Percentiles rank a stretch among this genome's conserved stretches.
Conservation (phyloP, 2,113 vertebrate species). For the Scomber japonicus region DNA sequence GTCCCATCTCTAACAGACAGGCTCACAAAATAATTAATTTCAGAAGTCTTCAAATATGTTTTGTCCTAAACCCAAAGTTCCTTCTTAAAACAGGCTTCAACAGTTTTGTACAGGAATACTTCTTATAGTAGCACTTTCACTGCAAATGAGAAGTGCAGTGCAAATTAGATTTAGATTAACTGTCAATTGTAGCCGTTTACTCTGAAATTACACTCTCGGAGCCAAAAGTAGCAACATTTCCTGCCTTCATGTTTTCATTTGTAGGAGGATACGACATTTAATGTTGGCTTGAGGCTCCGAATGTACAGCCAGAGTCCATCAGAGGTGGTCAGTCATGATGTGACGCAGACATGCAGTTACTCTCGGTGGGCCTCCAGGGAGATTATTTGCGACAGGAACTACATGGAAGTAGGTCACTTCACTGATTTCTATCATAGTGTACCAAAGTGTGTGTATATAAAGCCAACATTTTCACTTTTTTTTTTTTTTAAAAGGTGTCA, state of each 20-base stretch:
- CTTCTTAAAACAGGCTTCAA: too few species aligned
- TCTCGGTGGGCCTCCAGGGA: slow-evolving; percentile 79
- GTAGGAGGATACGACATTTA: slow-evolving; percentile 68
- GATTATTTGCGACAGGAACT: slow-evolving; percentile 83
- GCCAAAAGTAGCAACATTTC: too few species aligned
- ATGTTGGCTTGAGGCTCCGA: slow-evolving; percentile 66
- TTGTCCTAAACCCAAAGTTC: too few species aligned
- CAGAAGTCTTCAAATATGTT: too few species aligned
- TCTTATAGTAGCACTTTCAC: too few species aligned
- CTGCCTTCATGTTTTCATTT: background rate
- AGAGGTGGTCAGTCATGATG: slow-evolving; percentile 55
- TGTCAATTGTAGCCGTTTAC: too few species aligned
- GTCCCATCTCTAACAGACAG: too few species aligned
- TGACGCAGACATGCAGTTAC: slow-evolving; percentile 73
- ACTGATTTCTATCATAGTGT: background rate
- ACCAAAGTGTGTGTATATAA: rapidly evolving
- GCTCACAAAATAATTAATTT: too few species aligned
- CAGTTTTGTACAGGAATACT: too few species aligned
- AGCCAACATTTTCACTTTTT: background rate
- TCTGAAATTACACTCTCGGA: too few species aligned
- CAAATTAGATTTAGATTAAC: too few species aligned
- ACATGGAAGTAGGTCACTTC: slow-evolving; percentile 80
- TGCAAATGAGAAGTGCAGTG: too few species aligned
- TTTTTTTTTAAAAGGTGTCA: slow-evolving; percentile 59
- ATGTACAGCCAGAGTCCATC: slow-evolving; percentile 56